phyloP scores from a whole-genome alignment of 2,113 vertebrate genomes.

The Pycnonotus jocosus region DNA sequence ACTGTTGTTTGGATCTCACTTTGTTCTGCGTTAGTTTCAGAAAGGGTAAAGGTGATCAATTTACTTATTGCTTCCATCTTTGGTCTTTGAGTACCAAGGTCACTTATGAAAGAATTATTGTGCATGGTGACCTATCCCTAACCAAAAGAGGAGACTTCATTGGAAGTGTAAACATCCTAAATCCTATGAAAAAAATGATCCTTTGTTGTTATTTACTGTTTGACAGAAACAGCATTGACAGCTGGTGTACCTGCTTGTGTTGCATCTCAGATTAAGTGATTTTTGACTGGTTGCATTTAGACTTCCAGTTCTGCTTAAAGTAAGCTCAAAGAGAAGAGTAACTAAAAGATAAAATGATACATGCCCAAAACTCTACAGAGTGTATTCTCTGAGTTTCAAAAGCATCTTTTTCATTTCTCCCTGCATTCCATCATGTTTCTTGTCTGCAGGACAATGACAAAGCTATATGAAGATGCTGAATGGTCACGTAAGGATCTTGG shows the following conservation, averaged over 20 bases:
- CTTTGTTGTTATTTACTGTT: neutral
- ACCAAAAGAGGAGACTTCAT: neutral
- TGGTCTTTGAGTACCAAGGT: neutral
- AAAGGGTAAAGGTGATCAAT: rapidly evolving
- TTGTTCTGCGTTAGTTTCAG: neutral
- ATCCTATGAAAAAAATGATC: neutral
- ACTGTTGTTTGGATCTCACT: neutral
- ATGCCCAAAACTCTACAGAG: neutral
- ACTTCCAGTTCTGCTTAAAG: neutral
- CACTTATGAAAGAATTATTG: neutral
- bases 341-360: neutral
- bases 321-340: neutral
- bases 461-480: constrained; percentile 77
- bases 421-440: neutral
- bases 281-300: neutral
- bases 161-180: neutral
- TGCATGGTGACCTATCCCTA: neutral
- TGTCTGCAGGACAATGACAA: constrained; percentile 76
- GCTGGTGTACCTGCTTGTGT: neutral
- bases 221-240: neutral
- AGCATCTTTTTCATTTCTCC: neutral
- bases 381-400: neutral
- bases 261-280: neutral
- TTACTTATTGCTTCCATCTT: neutral
- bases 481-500: constrained; percentile 82